Evolutionary conservation across 2,888 invertebrate species (phyloP), one percentile per base, ranked within the genome.

Genomic region (Oxyscelio sp.): DNA sequence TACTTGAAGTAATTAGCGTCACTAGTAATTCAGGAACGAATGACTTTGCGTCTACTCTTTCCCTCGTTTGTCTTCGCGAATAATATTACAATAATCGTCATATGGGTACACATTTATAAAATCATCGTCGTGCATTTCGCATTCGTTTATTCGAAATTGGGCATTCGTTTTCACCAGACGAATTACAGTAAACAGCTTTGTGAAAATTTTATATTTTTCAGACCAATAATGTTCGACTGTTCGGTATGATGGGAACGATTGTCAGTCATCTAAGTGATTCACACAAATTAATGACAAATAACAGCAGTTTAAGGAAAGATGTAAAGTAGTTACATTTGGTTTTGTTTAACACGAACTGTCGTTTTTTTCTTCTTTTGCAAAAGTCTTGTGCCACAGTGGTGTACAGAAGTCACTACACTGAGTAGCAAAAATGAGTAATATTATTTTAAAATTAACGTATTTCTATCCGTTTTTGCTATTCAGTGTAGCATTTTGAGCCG

Each of bases 31-130:
- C 45, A 58, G 15, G 43, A 58, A 38, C 19, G 56, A 70, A 34
- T 80, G 50, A 66, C 61, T 61, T 43, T 3, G 24, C 34, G 24
- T 63, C 45, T 13, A n/a, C 19, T 34, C 45, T 65, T 58, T 15
- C 65, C 52, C 65, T 58, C 38, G 56, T 59, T 77, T 59, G 66
- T 66, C 58, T 66, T 75, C 75, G 58, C 48, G 52, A 52, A 6
- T 21, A 59, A 24, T 24, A 68, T 65, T 45, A 63, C 43, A n/a
- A 74, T 63, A 34, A 74, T 58, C 61, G 24, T 52, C 70, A 61
- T 13, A 34, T 13, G 9, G 21, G 13, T 58, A 40, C 27, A 17
- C 40, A 59, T 59, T 45, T 27, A 61, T 68, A 54, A 43, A 52
- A 34, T 34, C 54, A 68, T 34, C 27, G 43, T 8, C 52, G 56